Conservation (phyloP, 2,888 invertebrate species). For the Erannis defoliaria region DNA sequence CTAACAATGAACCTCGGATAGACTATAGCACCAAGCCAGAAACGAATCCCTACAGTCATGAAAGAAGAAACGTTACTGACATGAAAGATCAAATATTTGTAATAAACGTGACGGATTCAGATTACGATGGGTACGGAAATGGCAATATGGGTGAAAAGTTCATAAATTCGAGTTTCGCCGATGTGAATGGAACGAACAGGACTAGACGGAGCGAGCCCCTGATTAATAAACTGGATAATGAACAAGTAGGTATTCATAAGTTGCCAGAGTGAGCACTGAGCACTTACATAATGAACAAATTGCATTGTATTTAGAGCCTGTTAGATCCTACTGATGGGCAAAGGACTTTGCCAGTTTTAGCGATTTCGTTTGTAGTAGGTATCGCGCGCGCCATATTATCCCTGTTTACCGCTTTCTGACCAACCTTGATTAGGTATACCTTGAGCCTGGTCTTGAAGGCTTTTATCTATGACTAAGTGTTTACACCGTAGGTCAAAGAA, state of each 20-base stretch:
- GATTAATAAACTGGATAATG: slow-evolving; percentile 60
- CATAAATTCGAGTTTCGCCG: slow-evolving; percentile 50
- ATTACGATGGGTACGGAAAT: slow-evolving; percentile 59
- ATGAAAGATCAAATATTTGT: slow-evolving; percentile 60
- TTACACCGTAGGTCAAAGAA: no score
- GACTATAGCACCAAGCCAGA: slow-evolving; percentile 60
- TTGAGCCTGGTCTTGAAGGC: no score
- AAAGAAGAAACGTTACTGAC: slow-evolving; percentile 61
- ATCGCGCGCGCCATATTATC: no score
- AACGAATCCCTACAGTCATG: slow-evolving; percentile 64
- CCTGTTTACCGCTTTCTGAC: no score
- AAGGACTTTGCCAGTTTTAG: no score
- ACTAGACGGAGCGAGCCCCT: slow-evolving; percentile 67
- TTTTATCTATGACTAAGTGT: no score
- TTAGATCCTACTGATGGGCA: no score
- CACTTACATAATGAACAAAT: no score
- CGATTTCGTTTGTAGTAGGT: no score
- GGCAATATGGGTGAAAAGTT: slow-evolving; percentile 59
- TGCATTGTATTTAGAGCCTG: no score
- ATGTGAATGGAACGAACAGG: slow-evolving; percentile 49
- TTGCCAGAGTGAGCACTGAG: no score
- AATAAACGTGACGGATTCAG: slow-evolving; percentile 66
- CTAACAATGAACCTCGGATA: slow-evolving; percentile 56
- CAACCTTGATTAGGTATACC: no score
- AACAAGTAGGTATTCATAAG: slow-evolving; percentile 64